Conservation (phyloP, 2,113 vertebrate species). For the Dryoscopus gambensis region DNA sequence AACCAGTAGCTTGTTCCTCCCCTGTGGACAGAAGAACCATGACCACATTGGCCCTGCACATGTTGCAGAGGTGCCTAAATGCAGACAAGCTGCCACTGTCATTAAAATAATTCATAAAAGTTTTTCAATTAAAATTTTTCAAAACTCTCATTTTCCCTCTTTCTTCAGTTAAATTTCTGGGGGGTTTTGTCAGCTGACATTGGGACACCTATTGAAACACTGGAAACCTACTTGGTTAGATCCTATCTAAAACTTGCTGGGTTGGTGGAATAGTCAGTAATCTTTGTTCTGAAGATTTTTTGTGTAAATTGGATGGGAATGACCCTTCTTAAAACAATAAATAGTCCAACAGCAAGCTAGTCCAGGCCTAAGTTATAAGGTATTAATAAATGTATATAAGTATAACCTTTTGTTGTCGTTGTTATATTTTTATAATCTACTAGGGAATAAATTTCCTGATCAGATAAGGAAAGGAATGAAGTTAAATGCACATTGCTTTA, state of each 20-base stretch:
- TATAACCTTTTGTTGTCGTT: neutral
- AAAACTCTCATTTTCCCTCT: neutral
- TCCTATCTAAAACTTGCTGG: neutral
- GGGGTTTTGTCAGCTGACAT: neutral
- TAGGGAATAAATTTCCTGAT: neutral
- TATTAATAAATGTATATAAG: neutral
- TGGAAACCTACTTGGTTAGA: neutral
- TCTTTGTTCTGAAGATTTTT: neutral
- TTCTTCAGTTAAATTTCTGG: neutral
- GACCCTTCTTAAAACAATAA: neutral
- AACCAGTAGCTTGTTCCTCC: neutral
- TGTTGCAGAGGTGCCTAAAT: neutral
- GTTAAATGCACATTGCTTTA: constrained; percentile 55
- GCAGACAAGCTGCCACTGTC: neutral
- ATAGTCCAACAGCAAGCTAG: neutral
- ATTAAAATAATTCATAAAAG: neutral
- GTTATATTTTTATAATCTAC: neutral
- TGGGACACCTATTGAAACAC: neutral
- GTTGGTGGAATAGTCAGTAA: neutral
- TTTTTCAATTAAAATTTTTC: neutral
- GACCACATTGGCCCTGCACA: neutral
- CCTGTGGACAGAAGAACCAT: neutral
- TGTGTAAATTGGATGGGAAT: neutral
- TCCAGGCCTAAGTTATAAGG: neutral
- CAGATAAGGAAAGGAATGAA: constrained; percentile 44